Percentiles rank a stretch among this genome's conserved stretches.
These are phyloP conservation scores for Chelonoidis abingdonii DNA, from an alignment of 2,113 vertebrate species.

Conservation along the genomic window DNA sequence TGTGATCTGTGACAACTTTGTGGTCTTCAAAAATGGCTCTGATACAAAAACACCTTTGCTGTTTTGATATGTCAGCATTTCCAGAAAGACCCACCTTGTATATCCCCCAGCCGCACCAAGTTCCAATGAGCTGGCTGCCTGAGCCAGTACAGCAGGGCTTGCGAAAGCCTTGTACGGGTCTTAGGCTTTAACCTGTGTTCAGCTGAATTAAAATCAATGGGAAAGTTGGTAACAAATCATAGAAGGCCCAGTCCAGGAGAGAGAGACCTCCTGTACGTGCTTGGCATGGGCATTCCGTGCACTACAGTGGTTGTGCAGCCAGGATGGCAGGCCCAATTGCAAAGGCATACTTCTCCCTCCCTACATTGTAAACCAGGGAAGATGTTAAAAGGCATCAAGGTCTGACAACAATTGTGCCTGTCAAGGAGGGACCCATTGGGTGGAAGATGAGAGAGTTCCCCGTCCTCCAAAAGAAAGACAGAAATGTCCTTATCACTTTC, in stretches of 20 bases:
- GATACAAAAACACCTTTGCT: conserved; percentile 39
- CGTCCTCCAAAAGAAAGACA: not conserved
- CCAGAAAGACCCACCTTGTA: not conserved
- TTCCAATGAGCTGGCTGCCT: conserved; percentile 50
- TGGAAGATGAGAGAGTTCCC: not conserved
- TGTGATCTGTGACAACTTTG: conserved; percentile 26
- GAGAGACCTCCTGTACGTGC: not conserved
- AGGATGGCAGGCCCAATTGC: not conserved
- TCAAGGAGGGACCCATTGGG: not conserved
- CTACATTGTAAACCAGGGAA: not conserved
- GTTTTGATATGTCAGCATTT: not conserved
- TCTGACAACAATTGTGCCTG: conserved; percentile 5
- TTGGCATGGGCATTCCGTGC: conserved; percentile 4
- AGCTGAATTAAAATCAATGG: not conserved
- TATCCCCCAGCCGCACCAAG: conserved; percentile 28
- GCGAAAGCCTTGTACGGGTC: not conserved
- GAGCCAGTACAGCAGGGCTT: conserved; percentile 42
- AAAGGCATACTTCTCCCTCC: not conserved
- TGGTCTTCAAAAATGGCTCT: conserved; percentile 37
- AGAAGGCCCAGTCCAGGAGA: not conserved
- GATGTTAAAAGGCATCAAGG: not conserved
- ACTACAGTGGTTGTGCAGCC: not conserved
- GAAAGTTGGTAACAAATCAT: conserved; percentile 2
- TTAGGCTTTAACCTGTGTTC: not conserved
- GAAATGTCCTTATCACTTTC: not conserved